Evolutionary conservation across 2,888 invertebrate genomes (phyloP).

Genomic region (Chelonus formosanus): DNA sequence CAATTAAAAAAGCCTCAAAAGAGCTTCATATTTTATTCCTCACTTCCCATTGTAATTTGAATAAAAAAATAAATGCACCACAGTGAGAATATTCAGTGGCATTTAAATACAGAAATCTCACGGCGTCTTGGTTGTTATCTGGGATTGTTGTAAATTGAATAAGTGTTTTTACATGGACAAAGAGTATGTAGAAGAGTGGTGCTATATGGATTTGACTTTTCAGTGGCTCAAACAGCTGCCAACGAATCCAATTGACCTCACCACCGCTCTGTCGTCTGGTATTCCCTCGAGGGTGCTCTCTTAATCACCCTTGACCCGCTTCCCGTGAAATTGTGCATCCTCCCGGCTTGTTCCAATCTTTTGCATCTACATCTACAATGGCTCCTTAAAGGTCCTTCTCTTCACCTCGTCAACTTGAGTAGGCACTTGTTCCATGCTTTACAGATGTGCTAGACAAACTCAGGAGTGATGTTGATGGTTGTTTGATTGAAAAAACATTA

Average conservation of each 20-base stretch:
- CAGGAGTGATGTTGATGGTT: slow-evolving; percentile 20
- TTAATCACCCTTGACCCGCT: slow-evolving; percentile 34
- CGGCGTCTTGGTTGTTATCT: no score
- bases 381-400: slow-evolving; percentile 35
- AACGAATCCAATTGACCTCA: slow-evolving; percentile 22
- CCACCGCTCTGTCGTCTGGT: slow-evolving; percentile 8
- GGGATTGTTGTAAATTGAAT: slow-evolving; percentile 7
- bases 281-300: slow-evolving; percentile 28
- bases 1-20: no score
- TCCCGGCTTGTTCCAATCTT: slow-evolving; percentile 43
- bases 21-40: no score
- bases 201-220: slow-evolving; percentile 7
- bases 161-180: neutral
- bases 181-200: neutral
- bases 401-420: slow-evolving; percentile 27
- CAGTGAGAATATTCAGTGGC: no score
- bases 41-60: neutral
- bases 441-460: neutral
- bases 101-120: no score
- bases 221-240: slow-evolving; percentile 19
- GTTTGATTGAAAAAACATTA: neutral
- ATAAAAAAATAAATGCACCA: neutral
- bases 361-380: slow-evolving; percentile 42
- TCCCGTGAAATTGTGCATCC: slow-evolving; percentile 41
- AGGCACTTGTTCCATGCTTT: slow-evolving; percentile 11